These are phyloP conservation scores for Onychorhynchus coronatus DNA, from an alignment of 2,113 vertebrate species.

Conservation along the genomic window DNA sequence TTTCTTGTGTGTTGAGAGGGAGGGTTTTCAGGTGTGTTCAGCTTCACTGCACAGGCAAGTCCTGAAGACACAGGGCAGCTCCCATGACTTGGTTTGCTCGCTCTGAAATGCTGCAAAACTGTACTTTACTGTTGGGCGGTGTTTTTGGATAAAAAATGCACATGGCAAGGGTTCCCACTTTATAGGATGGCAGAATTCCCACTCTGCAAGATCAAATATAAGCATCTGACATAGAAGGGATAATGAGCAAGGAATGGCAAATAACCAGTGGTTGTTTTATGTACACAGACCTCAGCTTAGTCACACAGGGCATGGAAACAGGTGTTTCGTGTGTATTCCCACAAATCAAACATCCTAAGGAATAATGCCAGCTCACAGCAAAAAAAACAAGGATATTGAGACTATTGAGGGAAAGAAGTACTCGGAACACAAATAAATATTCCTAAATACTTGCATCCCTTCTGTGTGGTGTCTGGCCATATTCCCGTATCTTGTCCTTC, in stretches of 20 bases:
- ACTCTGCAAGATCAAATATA: background rate
- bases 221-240: background rate
- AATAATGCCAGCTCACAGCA: background rate
- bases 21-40: background rate
- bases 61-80: background rate
- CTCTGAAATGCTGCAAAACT: background rate
- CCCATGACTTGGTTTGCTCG: background rate
- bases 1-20: background rate
- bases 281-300: background rate
- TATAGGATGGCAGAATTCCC: background rate
- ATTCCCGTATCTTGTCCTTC: background rate
- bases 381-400: background rate
- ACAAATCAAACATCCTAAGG: background rate
- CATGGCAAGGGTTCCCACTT: accelerated
- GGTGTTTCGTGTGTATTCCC: background rate
- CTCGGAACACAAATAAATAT: background rate
- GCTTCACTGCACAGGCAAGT: background rate
- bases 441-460: background rate
- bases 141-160: background rate
- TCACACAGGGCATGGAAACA: background rate
- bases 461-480: background rate
- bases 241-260: background rate
- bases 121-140: background rate
- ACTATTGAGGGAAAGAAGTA: background rate
- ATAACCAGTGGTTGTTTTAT: background rate